phyloP scores from a whole-genome alignment of 2,888 invertebrate species.

The Ophioninae sp. region DNA sequence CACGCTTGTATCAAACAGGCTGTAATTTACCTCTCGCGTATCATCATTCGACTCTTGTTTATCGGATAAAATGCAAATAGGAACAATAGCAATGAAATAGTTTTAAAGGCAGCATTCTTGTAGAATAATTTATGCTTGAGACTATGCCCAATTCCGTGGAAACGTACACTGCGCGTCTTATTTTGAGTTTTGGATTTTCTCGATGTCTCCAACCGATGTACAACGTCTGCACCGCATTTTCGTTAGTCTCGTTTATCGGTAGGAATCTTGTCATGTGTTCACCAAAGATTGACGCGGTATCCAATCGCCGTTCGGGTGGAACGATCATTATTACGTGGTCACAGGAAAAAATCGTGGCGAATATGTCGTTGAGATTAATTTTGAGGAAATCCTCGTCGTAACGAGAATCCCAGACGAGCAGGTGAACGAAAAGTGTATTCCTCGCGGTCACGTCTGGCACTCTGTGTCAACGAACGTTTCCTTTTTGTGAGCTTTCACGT shows the following conservation, averaged over 20 bases:
- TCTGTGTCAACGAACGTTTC: conserved; percentile 73
- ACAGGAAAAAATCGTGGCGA: conserved; percentile 82
- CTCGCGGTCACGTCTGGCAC: conserved; percentile 81
- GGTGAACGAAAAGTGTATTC: conserved; percentile 85
- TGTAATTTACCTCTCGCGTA: too few relatives aligned
- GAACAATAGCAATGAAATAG: background rate
- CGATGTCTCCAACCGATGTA: conserved; percentile 74
- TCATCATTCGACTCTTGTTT: background rate
- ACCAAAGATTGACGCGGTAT: conserved; percentile 77
- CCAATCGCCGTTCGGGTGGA: conserved; percentile 79
- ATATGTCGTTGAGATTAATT: conserved; percentile 81
- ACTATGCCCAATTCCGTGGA: background rate
- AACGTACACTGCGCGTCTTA: conserved; percentile 71
- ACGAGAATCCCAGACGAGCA: conserved; percentile 83
- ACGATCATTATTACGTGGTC: conserved; percentile 82
- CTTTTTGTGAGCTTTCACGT: background rate
- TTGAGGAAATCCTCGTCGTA: conserved; percentile 79
- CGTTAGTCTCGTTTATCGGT: conserved; percentile 67
- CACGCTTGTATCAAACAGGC: too few relatives aligned
- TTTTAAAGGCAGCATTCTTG: background rate
- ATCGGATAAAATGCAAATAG: background rate
- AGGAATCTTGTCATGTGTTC: conserved; percentile 72
- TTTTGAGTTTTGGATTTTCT: conserved; percentile 62
- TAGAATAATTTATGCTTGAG: background rate
- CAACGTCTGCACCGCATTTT: conserved; percentile 74